Conservation (phyloP, 2,113 vertebrate species). For the Gnathonemus echidnorhynchus region DNA sequence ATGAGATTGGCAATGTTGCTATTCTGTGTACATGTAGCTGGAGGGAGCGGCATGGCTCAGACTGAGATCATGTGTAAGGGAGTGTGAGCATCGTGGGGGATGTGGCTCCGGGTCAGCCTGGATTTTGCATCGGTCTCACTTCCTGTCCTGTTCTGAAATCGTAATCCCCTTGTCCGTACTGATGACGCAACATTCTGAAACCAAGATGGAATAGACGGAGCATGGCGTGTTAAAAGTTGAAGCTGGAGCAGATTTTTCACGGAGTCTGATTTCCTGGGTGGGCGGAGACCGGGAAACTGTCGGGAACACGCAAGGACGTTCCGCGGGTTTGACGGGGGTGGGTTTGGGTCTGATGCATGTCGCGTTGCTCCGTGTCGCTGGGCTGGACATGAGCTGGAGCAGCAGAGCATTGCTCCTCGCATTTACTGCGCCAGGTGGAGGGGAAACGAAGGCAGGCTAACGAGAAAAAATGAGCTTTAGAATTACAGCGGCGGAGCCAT, state of each 20-base stretch:
- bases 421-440: neutral
- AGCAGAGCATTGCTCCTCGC: neutral
- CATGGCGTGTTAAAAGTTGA: neutral
- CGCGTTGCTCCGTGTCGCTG: neutral
- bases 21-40: neutral
- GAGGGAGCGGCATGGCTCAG: neutral
- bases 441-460: neutral
- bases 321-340: neutral
- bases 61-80: neutral
- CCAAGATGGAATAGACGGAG: neutral
- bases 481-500: neutral
- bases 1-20: neutral
- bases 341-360: neutral
- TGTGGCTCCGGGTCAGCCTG: neutral
- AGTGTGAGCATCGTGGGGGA: neutral
- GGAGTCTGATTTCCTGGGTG: neutral
- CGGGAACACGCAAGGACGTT: neutral
- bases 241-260: neutral
- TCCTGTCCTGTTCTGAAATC: neutral
- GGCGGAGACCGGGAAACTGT: neutral
- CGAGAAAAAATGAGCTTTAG: conserved; percentile 11
- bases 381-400: neutral
- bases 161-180: neutral
- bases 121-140: neutral
- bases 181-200: conserved; percentile 8